Conservation (phyloP, 2,888 invertebrate genomes). For the Mythimna impura region DNA sequence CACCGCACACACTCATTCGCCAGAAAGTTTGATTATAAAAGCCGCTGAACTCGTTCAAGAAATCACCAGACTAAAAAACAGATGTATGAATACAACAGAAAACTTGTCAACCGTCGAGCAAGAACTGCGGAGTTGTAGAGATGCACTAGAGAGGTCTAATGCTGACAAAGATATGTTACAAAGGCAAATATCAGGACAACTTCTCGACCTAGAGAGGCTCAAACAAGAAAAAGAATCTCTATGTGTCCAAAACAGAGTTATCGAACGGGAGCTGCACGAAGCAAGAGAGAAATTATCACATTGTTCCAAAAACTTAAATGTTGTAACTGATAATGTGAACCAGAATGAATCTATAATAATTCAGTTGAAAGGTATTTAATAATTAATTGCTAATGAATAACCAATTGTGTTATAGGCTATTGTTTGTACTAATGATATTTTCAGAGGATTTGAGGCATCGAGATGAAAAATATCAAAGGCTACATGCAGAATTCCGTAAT, state of each 20-base stretch:
- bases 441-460: slow-evolving; percentile 92
- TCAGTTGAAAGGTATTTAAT: slow-evolving; percentile 91
- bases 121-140: slow-evolving; percentile 92
- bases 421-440: slow-evolving; percentile 10
- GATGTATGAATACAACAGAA: slow-evolving; percentile 91
- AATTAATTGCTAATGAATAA: neutral
- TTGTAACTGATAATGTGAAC: slow-evolving; percentile 92
- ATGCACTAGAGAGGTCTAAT: slow-evolving; percentile 91
- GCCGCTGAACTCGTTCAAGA: slow-evolving; percentile 95
- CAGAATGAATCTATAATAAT: slow-evolving; percentile 93
- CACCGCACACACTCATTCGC: slow-evolving; percentile 91
- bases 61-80: slow-evolving; percentile 91
- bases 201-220: slow-evolving; percentile 93
- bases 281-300: slow-evolving; percentile 92
- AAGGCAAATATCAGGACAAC: slow-evolving; percentile 93
- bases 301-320: slow-evolving; percentile 92
- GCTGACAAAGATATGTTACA: slow-evolving; percentile 94
- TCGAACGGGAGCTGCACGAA: slow-evolving; percentile 94
- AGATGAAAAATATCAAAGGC: slow-evolving; percentile 92
- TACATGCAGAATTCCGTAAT: slow-evolving; percentile 93
- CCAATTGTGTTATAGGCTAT: neutral
- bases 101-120: slow-evolving; percentile 91
- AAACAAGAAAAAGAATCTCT: slow-evolving; percentile 95
- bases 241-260: slow-evolving; percentile 93
- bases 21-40: slow-evolving; percentile 94